Evolutionary conservation across 2,888 invertebrate species (phyloP).

Genomic region (Nephrotoma flavescens): DNA sequence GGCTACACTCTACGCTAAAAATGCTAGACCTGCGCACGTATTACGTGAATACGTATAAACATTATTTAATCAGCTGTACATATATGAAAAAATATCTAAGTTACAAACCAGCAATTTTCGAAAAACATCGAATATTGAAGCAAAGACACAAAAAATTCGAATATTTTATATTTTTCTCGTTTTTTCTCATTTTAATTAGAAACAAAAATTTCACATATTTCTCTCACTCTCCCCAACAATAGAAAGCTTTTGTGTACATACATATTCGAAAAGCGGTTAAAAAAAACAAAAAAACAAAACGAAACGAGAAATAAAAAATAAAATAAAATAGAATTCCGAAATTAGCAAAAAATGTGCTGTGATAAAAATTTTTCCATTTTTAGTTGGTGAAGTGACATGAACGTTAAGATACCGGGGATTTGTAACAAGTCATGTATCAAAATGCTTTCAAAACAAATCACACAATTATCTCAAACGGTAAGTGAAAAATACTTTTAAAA

Average conservation of each 20-base stretch:
- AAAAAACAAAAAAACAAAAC: background rate
- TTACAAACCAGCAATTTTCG: background rate
- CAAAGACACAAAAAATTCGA: background rate
- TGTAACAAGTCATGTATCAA: constrained; percentile 34
- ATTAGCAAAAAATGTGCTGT: background rate
- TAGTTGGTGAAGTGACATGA: constrained; percentile 35
- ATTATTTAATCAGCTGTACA: background rate
- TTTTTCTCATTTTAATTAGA: background rate
- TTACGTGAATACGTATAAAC: too few relatives aligned
- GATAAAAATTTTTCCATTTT: constrained; percentile 9
- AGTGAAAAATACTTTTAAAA: constrained; percentile 15
- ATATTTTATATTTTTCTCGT: background rate
- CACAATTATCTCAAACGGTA: constrained; percentile 30
- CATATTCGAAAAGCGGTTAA: background rate
- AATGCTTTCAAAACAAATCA: constrained; percentile 33
- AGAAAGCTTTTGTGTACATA: background rate
- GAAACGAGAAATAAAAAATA: background rate
- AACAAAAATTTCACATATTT: background rate
- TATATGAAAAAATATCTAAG: background rate
- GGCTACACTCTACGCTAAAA: too few relatives aligned
- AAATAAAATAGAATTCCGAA: background rate
- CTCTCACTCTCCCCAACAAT: background rate
- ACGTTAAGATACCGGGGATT: constrained; percentile 32
- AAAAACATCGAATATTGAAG: background rate
- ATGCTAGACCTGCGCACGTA: too few relatives aligned